These are phyloP conservation scores for Mycetomoellerius zeteki DNA, from an alignment of 1,140 invertebrate species.

Conservation along the genomic window DNA sequence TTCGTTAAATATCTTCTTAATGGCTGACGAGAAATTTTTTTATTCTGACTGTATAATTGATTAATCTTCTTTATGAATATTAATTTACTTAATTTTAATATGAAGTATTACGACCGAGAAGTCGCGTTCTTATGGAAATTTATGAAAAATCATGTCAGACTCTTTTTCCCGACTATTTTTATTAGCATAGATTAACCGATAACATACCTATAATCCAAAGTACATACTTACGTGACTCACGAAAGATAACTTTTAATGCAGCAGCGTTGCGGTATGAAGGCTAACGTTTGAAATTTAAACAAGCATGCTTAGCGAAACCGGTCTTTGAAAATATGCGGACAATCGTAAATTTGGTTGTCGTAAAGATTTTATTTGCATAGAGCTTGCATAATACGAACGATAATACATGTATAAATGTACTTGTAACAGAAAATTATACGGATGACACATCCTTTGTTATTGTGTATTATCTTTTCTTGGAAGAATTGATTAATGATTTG, in stretches of 20 bases:
- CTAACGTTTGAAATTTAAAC: constrained; percentile 47
- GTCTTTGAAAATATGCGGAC: constrained; percentile 27
- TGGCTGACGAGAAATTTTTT: not conserved
- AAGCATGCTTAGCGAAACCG: constrained; percentile 31
- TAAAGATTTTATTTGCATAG: constrained; percentile 33
- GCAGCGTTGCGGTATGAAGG: not conserved
- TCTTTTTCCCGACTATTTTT: constrained; percentile 1
- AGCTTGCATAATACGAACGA: constrained; percentile 28
- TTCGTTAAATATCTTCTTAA: constrained; percentile 32
- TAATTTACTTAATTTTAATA: constrained; percentile 18
- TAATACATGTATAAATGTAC: not conserved
- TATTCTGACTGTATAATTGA: constrained; percentile 20
- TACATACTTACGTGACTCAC: constrained; percentile 34
- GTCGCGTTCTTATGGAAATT: constrained; percentile 44
- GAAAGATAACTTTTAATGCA: constrained; percentile 47
- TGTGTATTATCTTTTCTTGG: not conserved
- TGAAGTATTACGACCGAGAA: not conserved
- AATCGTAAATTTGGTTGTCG: constrained; percentile 24
- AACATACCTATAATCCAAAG: constrained; percentile 10
- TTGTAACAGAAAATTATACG: constrained; percentile 9
- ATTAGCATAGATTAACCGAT: constrained; percentile 30
- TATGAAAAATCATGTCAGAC: constrained; percentile 27
- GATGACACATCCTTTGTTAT: not conserved
- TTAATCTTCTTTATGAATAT: constrained; percentile 37
- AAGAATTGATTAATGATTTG: not conserved